Base-by-base conservation (phyloP, 2,888 invertebrate genomes). In the Tachina grossa region DNA sequence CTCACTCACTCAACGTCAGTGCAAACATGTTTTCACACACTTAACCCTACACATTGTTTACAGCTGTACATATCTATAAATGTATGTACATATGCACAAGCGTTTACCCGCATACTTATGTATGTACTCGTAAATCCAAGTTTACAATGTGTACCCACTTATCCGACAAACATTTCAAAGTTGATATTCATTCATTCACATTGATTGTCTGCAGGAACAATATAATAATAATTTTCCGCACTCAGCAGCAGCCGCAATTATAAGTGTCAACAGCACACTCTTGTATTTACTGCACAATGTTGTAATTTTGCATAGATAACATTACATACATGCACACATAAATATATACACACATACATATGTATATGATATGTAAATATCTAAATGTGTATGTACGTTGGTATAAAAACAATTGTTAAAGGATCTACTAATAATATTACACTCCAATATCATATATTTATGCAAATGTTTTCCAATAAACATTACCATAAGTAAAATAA, bases 251-350 rank as follows among this genome's bases (percentile, higher is more conserved):
- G 76, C 79, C 82, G 72, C 71, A 83, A 79, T 85, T 85, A 75
- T 76, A 83, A 83, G 79, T 85, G 82, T 85, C 82, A 85, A 65
- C 68, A 82, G 53, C 81, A 81, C 47, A 53, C 75, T 59, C 22
- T 66, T 61, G 51, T 49, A 41, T 43, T 51, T 61, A 45, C 31
- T 63, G 31, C 39, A 68, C 10, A 66, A 55, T 63, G n/a, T 63
- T 53, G 14, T 39, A 11, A 75, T 68, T 45, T 14, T 8, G 41
- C 19, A 16, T 2, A 31, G 31, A 31, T 31, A 39, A 22, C 11
- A 66, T 39, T 13, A 59, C 19, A 22, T 47, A 71, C 39, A 76
- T 43, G 68, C n/a, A 16, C 57, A 69, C 11, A 55, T 14, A 49
- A 49, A 22, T 22, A 2, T 31, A 31, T 4, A 31, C 2, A 31